These are phyloP conservation scores for Atrichornis clamosus DNA, from an alignment of 2,113 vertebrate species.

Conservation along the genomic window DNA sequence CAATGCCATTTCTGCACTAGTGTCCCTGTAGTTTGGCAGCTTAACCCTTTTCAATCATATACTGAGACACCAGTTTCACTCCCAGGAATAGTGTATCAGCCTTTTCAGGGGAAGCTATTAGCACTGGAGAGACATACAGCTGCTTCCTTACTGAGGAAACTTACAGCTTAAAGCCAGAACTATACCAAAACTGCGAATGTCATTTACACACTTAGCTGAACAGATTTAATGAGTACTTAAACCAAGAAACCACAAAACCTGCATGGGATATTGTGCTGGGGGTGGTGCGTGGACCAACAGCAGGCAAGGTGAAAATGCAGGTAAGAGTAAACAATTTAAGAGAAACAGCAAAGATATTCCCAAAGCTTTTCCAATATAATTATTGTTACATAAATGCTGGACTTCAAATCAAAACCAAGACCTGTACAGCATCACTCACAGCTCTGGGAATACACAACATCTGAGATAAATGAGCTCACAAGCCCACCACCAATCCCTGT, in stretches of 20 bases:
- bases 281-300: background rate
- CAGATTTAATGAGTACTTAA: background rate
- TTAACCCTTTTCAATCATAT: background rate
- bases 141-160: background rate
- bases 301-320: background rate
- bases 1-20: background rate
- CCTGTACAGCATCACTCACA: background rate
- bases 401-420: background rate
- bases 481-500: background rate
- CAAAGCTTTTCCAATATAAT: background rate
- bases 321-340: background rate
- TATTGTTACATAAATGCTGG: background rate
- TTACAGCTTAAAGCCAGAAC: background rate
- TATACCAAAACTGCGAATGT: background rate
- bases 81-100: fast-evolving
- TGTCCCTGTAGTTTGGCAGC: background rate
- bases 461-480: background rate
- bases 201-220: background rate
- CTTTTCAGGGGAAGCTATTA: background rate
- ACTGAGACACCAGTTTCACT: background rate
- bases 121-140: background rate
- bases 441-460: background rate
- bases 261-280: background rate
- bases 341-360: background rate
- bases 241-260: background rate